Percentiles rank a stretch among this genome's conserved stretches.
Conservation (phyloP, 2,113 vertebrate species). For the Catagonus wagneri region DNA sequence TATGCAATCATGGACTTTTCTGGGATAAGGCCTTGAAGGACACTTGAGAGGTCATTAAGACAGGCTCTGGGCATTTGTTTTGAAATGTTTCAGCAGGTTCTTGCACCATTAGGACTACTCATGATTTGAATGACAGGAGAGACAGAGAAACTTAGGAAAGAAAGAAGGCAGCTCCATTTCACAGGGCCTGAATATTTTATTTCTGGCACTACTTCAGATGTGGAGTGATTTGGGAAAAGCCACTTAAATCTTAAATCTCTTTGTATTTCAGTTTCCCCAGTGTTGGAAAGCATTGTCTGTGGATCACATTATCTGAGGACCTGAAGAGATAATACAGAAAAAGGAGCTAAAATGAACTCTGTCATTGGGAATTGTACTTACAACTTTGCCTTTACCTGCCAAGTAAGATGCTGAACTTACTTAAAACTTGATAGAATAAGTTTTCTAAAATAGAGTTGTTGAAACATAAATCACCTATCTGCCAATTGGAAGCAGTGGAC, state of each 20-base stretch:
- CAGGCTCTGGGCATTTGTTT: not conserved
- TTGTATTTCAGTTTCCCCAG: not conserved
- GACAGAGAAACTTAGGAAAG: not conserved
- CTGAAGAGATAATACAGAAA: not conserved
- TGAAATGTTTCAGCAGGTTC: not conserved
- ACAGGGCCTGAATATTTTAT: not conserved
- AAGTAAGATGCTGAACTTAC: not conserved
- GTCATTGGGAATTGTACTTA: not conserved
- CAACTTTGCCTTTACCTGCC: not conserved
- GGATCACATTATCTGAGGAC: not conserved
- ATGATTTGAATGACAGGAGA: not conserved
- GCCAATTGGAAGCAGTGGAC: not conserved
- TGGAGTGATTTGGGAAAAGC: not conserved
- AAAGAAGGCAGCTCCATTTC: not conserved
- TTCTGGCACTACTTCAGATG: not conserved
- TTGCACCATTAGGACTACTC: not conserved
- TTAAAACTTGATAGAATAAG: not conserved
- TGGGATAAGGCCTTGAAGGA: not conserved
- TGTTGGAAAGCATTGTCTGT: not conserved
- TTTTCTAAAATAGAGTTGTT: conserved; percentile 28
- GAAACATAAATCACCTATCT: not conserved
- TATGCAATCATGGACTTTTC: not conserved
- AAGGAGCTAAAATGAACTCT: not conserved
- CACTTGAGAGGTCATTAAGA: conserved; percentile 19
- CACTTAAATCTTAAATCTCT: not conserved